A percentile compares a stretch with the other conserved stretches of the same genome.
These are phyloP conservation scores for Carpatolechia fugitivella DNA, from an alignment of 2,888 invertebrate species.

Conservation along the genomic window DNA sequence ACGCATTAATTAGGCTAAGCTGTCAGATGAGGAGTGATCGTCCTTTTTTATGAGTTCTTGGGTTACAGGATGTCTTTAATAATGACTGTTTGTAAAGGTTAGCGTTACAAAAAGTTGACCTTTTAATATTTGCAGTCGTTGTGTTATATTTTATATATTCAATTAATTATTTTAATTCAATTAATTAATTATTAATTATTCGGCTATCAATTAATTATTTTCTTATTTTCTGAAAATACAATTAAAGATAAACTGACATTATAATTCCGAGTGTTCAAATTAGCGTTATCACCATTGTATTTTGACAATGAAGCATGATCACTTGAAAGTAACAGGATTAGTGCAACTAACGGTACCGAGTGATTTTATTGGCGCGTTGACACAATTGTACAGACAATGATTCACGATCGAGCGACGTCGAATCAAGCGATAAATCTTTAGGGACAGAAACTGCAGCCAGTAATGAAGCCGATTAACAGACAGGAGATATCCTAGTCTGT, in stretches of 20 bases:
- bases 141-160: no score
- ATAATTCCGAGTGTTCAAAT: no score
- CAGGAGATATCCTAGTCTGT: background rate
- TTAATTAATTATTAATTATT: no score
- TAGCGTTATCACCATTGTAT: background rate
- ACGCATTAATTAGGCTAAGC: background rate
- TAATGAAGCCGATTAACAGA: constrained; percentile 5
- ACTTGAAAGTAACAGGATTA: constrained; percentile 6
- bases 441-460: background rate
- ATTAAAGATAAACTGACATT: no score
- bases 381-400: constrained; percentile 7
- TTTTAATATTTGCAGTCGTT: no score
- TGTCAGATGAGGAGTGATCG: background rate
- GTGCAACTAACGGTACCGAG: background rate
- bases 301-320: background rate
- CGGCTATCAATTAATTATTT: no score
- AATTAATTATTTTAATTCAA: no score
- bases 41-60: background rate
- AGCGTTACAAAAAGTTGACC: no score
- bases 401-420: constrained; percentile 9
- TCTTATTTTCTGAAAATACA: no score
- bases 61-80: background rate
- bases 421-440: constrained; percentile 6
- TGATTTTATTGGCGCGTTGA: constrained; percentile 9
- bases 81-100: background rate